phyloP scores from a whole-genome alignment of 2,113 vertebrate genomes.

The Hippocampus comes region DNA sequence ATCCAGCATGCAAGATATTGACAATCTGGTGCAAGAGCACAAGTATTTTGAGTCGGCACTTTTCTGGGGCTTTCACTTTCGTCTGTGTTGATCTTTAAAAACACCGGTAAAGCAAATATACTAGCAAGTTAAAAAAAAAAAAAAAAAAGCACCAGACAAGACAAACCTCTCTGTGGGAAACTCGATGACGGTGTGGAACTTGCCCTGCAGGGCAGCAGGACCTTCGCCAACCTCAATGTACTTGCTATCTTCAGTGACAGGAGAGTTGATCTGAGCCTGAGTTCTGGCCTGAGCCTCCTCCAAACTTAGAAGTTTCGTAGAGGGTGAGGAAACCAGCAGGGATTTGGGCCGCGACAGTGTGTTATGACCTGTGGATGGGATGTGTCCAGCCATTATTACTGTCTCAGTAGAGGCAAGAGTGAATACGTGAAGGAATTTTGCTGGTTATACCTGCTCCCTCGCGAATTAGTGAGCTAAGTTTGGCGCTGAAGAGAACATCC shows the following conservation, averaged over 20 bases:
- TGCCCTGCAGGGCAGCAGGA: slow-evolving; percentile 92
- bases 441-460: slow-evolving; percentile 84
- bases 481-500: slow-evolving; percentile 93
- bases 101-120: neutral
- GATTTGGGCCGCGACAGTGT: slow-evolving; percentile 93
- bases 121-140: neutral
- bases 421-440: neutral
- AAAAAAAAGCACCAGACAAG: neutral
- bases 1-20: neutral
- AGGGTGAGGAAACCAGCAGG: slow-evolving; percentile 90
- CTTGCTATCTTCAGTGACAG: slow-evolving; percentile 90
- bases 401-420: neutral
- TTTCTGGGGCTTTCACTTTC: neutral
- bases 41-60: neutral
- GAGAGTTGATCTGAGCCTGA: slow-evolving; percentile 92
- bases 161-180: slow-evolving; percentile 92
- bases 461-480: slow-evolving; percentile 87
- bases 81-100: neutral
- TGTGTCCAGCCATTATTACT: neutral
- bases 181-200: slow-evolving; percentile 96
- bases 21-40: neutral
- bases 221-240: slow-evolving; percentile 98
- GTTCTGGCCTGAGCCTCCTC: slow-evolving; percentile 96
- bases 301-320: slow-evolving; percentile 89
- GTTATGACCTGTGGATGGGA: slow-evolving; percentile 75